Base-by-base conservation (phyloP, 1,140 invertebrate species). In the Drosophila ficusphila region DNA sequence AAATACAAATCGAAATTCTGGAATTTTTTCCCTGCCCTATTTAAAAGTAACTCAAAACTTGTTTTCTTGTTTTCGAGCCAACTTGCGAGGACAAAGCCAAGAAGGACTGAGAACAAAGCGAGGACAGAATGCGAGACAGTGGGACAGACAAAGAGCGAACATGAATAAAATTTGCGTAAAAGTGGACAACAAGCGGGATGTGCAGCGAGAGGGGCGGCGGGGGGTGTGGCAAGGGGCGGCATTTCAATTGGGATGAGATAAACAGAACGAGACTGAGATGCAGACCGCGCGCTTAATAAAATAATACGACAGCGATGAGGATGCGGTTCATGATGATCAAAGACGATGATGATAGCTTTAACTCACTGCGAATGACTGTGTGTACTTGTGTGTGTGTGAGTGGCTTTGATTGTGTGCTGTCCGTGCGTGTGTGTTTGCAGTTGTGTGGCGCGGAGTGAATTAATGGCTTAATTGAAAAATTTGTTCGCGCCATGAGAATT, bases 401-500 rank as follows among this genome's bases (percentile, higher is more conserved):
- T 52, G 19, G 54, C 8, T 46, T 16, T 57, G 29, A 23, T 14
- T 64, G 21, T 64, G 34, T 51, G 58, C 27, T 2, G 38, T 46
- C 25, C 62, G 65, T 58, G 65, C 56, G 54, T 69, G 65, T 58
- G 65, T 60, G 54, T 74, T 68, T 73, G 79, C 47, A 42, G 34
- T 58, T 85, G 74, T 83, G 85, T 78, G 82, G 74, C 76, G 56
- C 79, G 71, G 54, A 89, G 52, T 83, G 88, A 90, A 89, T 90
- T 90, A 90, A 90, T 90, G 81, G 86, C 86, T 86, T 90, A 86
- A 90, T 90, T 90, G 86, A 90, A 90, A 90, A 90, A 90, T 90
- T 90, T 90, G 78, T 86, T 86, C 73, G 78, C 81, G 89, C 85
- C 81, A 79, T 65, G 69, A 89, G 69, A 85, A 76, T 75, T 77